These are phyloP conservation scores for Microtus montanus DNA, from an alignment of 2,113 vertebrate genomes.

Conservation along the genomic window DNA sequence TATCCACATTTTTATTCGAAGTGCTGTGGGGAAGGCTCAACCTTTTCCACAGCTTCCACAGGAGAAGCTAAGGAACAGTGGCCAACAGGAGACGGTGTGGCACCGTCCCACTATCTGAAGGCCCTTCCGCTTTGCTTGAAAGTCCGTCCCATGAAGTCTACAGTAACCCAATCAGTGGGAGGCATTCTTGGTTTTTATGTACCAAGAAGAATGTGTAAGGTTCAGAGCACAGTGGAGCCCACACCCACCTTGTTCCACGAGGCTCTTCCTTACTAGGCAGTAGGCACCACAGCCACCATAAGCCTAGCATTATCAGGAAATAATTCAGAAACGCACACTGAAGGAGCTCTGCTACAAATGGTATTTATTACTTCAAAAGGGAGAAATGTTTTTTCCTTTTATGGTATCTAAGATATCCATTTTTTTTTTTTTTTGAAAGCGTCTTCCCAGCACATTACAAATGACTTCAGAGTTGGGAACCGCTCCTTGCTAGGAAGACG, in stretches of 20 bases:
- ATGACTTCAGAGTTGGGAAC: constrained; percentile 69
- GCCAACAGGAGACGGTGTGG: background rate
- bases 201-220: constrained; percentile 44
- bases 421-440: constrained; percentile 51
- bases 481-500: constrained; percentile 68
- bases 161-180: background rate
- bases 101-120: background rate
- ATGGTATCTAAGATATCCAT: constrained; percentile 68
- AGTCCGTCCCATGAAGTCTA: background rate
- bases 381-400: constrained; percentile 75
- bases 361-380: constrained; percentile 77
- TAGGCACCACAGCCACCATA: constrained; percentile 11
- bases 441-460: constrained; percentile 61
- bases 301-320: constrained; percentile 37
- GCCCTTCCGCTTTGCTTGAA: background rate
- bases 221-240: constrained; percentile 9
- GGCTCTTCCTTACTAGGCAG: constrained; percentile 62
- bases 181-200: constrained; percentile 16
- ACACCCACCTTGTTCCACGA: background rate
- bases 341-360: constrained; percentile 66
- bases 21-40: background rate
- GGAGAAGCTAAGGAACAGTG: background rate
- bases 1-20: constrained; percentile 4
- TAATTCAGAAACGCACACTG: constrained; percentile 62
- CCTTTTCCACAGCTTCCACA: background rate